Evolutionary conservation across 2,113 vertebrate genomes (phyloP).

Genomic region (Hippotragus niger): DNA sequence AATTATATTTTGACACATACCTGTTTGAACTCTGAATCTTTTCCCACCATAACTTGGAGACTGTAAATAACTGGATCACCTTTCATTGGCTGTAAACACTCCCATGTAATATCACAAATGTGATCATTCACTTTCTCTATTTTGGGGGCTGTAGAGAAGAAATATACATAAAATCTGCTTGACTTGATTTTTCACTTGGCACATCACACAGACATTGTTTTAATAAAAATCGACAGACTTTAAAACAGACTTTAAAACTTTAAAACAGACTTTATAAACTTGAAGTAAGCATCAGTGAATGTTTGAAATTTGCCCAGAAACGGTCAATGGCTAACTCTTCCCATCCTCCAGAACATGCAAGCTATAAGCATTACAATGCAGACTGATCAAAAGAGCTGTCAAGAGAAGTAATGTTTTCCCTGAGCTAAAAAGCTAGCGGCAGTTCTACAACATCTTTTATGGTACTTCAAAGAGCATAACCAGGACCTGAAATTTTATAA

Average conservation of each 20-base stretch:
- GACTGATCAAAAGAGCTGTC: neutral
- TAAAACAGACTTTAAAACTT: too few relatives aligned
- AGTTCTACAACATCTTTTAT: neutral
- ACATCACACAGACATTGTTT: neutral
- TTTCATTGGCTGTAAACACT: constrained; percentile 92
- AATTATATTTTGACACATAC: constrained; percentile 78
- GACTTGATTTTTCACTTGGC: constrained; percentile 17
- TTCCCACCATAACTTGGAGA: constrained; percentile 94
- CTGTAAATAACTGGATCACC: constrained; percentile 94
- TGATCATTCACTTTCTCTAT: constrained; percentile 93
- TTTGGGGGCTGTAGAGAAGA: constrained; percentile 85
- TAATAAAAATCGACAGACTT: constrained; percentile 9
- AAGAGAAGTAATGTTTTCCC: neutral
- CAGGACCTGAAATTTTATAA: neutral
- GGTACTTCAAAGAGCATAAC: neutral
- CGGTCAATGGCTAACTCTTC: neutral
- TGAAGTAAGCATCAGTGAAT: constrained; percentile 15
- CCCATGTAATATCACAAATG: constrained; percentile 94
- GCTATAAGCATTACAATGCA: neutral
- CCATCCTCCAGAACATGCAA: neutral
- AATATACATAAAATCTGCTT: constrained; percentile 42
- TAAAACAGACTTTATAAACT: too few relatives aligned
- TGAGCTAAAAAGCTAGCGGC: neutral
- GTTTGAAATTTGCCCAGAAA: neutral
- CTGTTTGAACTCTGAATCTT: constrained; percentile 97